phyloP scores from a whole-genome alignment of 2,113 vertebrate genomes.

The Protomyctophum bolini region DNA sequence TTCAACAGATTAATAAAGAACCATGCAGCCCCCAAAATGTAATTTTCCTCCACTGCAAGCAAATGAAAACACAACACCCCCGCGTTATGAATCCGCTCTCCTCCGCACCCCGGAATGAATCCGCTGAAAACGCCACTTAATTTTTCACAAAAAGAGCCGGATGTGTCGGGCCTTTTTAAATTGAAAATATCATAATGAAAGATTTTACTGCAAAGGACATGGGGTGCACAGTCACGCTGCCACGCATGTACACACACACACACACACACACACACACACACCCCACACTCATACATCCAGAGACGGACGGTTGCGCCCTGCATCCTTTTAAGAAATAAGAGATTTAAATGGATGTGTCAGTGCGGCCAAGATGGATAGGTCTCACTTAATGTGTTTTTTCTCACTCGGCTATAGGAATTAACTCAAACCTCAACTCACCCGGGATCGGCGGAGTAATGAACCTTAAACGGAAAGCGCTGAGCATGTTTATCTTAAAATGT shows the following conservation, averaged over 20 bases:
- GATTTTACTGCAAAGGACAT: slow-evolving; percentile 50
- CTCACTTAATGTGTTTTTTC: slow-evolving; percentile 77
- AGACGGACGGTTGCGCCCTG: slow-evolving; percentile 41
- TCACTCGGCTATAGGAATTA: slow-evolving; percentile 68
- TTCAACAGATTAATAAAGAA: slow-evolving; percentile 62
- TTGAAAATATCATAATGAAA: slow-evolving; percentile 72
- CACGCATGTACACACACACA: slow-evolving; percentile 4
- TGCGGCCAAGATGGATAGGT: slow-evolving; percentile 74
- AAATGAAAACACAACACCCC: slow-evolving; percentile 56
- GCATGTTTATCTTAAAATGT: slow-evolving; percentile 67
- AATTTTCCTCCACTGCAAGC: slow-evolving; percentile 51
- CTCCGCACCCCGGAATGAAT: slow-evolving; percentile 59
- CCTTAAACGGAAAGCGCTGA: slow-evolving; percentile 65
- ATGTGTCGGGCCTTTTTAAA: slow-evolving; percentile 59
- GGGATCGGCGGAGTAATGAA: slow-evolving; percentile 76
- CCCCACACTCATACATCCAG: slow-evolving; percentile 17
- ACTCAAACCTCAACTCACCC: slow-evolving; percentile 64
- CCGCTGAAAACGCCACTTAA: slow-evolving; percentile 54
- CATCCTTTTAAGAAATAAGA: slow-evolving; percentile 68
- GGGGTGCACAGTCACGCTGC: not conserved
- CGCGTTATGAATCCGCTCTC: slow-evolving; percentile 54
- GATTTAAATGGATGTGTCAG: slow-evolving; percentile 79
- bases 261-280: slow-evolving; percentile 12
- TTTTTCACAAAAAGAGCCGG: slow-evolving; percentile 60
- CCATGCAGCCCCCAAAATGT: slow-evolving; percentile 41